phyloP scores from a whole-genome alignment of 1,140 invertebrate species.

The Lepidurus arcticus region DNA sequence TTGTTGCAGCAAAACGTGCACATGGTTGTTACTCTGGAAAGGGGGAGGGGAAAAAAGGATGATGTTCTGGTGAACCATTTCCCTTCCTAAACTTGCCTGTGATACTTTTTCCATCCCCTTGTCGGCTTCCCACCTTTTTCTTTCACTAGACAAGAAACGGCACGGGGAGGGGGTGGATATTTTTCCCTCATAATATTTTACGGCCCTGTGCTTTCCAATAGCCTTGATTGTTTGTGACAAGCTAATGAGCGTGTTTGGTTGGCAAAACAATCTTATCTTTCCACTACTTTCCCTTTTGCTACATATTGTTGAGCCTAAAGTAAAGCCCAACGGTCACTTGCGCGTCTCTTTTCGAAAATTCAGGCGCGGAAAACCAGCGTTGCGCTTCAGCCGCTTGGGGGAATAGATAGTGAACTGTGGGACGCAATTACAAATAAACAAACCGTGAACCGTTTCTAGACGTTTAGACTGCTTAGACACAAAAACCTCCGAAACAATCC shows the following conservation, averaged over 20 bases:
- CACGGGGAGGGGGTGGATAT: not conserved
- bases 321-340: too few species aligned
- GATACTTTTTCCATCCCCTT: not conserved
- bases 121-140: not conserved
- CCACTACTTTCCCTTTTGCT: not conserved
- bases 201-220: not conserved
- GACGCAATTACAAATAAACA: too few species aligned
- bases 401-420: too few species aligned
- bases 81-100: not conserved
- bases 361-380: too few species aligned
- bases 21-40: not conserved
- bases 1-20: not conserved
- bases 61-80: too few species aligned
- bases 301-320: too few species aligned
- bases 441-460: too few species aligned
- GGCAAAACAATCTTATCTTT: conserved; percentile 15
- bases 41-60: too few species aligned
- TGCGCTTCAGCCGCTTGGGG: too few species aligned
- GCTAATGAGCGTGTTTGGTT: conserved; percentile 17
- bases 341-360: too few species aligned
- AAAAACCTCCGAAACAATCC: too few species aligned
- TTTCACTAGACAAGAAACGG: not conserved
- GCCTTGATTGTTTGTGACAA: conserved; percentile 7
- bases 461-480: too few species aligned
- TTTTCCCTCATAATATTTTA: conserved; percentile 20